Base-by-base conservation (phyloP, 2,888 invertebrate genomes). In the Eilema sororculum region DNA sequence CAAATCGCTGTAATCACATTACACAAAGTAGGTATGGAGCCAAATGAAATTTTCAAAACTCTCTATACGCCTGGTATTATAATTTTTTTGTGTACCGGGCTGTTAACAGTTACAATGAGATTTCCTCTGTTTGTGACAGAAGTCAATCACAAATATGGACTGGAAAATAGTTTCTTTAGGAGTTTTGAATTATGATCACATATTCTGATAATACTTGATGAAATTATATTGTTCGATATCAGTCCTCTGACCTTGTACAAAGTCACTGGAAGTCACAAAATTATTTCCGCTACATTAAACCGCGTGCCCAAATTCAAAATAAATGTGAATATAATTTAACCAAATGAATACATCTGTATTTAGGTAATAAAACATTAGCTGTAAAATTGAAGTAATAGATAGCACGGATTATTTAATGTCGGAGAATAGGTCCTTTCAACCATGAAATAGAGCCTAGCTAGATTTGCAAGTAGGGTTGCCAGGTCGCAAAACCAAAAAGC, bases 311-410 rank as follows among this genome's bases (percentile, higher is more conserved):
- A 46, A 46, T 46, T 52, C 8, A n/a, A 52, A 52, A 9, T 52
- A 52, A 41, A 46, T 46, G 46, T 20, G 52, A 52, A 52, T 52
- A 52, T 52, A 52, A 52, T 52, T 52, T n/a, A n/a, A 52, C n/a
- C 52, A 52, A 52, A 52, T 52, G 52, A 52, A n/a, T 52, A 52
- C 1, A 52, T 52, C n/a, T 9, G 52, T 52, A 52, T 9, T n/a
- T 20, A n/a, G 9, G n/a, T 52, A 52, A 52, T 52, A n/a, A 52
- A 46, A 20, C 46, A 46, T 46, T 46, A 20, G 20, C 20, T 52
- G 52, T 52, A 1, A 52, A 52, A 52, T 52, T 2, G 3, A 20
- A 52, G 6, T 46, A 20, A 20, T 46, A 52, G n/a, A 52, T 52
- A 52, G 52, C 52, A 9, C 52, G n/a, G 2, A n/a, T 52, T 41